Evolutionary conservation across 2,888 invertebrate genomes (phyloP), one percentile per base, ranked within the genome.

Genomic region (Luffia ferchaultella): DNA sequence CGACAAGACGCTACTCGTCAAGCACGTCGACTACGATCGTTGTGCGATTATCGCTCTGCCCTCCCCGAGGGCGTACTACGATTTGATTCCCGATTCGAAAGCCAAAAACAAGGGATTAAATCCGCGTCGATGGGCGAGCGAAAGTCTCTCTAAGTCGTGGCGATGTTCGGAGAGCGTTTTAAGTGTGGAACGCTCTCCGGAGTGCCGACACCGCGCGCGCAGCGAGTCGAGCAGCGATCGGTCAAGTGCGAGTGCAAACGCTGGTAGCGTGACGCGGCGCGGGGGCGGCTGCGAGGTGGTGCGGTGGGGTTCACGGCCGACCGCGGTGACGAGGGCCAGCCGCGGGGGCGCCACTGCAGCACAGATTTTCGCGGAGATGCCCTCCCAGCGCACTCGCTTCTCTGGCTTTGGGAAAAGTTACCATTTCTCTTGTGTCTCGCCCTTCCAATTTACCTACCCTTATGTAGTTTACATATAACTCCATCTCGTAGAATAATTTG

Each of bases 361-460:
- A 30, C 30, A 30, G 30, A 30, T 30, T 30, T 30, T 30, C 30
- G 30, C 30, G 30, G 73, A 75, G 62, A 70, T 82, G 74, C 80
- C 79, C 72, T 75, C 78, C 70, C 68, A 73, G 67, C 73, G 75
- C 72, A 70, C 76, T 60, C 79, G 76, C 76, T 83, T 83, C 62
- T 70, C 83, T 58, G 79, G 80, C 74, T 82, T 83, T 68, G 83
- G 83, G 65, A 80, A 82, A 59, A 82, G 79, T 65, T 83, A 83
- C 72, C 83, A 83, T 67, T 80, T 75, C 79, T 83, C 83, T 70
- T 83, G 83, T 68, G 83, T 83, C 69, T 83, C 83, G 61, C 83
- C 83, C 54, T 83, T 83, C 63, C 78, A 82, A 57, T 83, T 83
- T 63, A 78, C 74, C 12, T 83, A 82, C 59, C 83, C 83, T 3